phyloP scores from a whole-genome alignment of 1,140 invertebrate genomes.

The Hyposmocoma kahamanoa region DNA sequence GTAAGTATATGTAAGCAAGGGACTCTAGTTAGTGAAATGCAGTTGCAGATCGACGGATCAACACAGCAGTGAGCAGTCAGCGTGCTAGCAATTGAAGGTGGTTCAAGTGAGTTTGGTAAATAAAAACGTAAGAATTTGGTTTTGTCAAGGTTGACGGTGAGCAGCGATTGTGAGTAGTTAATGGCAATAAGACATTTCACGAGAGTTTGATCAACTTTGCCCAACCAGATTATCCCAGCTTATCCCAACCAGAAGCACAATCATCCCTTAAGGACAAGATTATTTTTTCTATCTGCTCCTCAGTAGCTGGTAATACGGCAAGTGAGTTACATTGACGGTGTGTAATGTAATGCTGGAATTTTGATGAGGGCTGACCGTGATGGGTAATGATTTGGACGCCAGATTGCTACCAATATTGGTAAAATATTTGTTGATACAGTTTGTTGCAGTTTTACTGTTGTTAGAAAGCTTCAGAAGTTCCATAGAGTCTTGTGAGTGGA shows the following conservation, averaged over 20 bases:
- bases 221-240: no score
- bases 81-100: no score
- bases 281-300: neutral
- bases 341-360: neutral
- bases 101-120: no score
- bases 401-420: conserved; percentile 9
- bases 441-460: neutral
- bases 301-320: neutral
- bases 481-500: neutral
- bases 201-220: neutral
- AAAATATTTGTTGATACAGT: conserved; percentile 18
- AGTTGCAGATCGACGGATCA: no score
- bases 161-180: conserved; percentile 3
- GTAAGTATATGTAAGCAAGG: no score
- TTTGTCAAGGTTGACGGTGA: no score
- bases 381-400: conserved; percentile 4
- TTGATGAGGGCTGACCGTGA: neutral
- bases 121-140: no score
- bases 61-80: no score
- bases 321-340: neutral
- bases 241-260: conserved; percentile 12
- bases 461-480: neutral
- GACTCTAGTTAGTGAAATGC: no score
- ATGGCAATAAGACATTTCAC: neutral
- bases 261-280: conserved; percentile 14